Evolutionary conservation across 2,797 vertebrate genomes (phyloP).

Genomic region (Glossophaga mutica): DNA sequence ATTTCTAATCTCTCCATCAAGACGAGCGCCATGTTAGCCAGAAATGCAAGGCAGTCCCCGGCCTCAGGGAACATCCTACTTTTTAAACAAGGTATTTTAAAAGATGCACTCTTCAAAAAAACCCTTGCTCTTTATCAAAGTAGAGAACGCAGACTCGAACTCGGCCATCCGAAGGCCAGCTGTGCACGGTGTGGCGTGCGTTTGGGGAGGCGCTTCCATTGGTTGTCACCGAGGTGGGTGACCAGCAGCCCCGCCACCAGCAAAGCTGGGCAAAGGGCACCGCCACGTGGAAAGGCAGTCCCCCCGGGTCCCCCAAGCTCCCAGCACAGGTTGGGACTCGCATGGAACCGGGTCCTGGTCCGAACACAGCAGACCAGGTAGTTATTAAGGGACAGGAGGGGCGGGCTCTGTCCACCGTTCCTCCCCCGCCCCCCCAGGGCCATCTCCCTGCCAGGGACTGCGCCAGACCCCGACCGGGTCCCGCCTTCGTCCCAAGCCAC

Average conservation of each 20-base stretch:
- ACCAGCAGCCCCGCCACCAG: background rate
- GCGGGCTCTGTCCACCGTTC: background rate
- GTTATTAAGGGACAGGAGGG: rapidly evolving
- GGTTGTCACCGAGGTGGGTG: rapidly evolving
- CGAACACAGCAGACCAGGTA: background rate
- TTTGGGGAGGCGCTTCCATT: rapidly evolving
- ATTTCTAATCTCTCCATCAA: background rate
- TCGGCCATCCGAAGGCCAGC: rapidly evolving
- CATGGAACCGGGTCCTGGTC: rapidly evolving
- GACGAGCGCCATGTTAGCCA: background rate
- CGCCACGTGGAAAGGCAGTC: background rate
- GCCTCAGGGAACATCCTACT: background rate
- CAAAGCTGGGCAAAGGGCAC: background rate
- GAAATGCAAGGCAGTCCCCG: background rate
- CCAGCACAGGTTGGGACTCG: rapidly evolving
- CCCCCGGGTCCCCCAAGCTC: rapidly evolving
- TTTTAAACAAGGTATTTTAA: background rate
- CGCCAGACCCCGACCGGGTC: rapidly evolving
- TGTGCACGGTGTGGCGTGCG: too few species aligned
- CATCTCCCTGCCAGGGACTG: background rate
- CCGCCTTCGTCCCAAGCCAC: background rate
- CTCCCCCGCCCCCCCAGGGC: background rate
- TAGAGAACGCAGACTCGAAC: background rate
- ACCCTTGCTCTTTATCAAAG: background rate
- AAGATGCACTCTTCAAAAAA: background rate